Base-by-base conservation (phyloP, 2,797 vertebrate species). In the Coranthus polyacanthus region DNA sequence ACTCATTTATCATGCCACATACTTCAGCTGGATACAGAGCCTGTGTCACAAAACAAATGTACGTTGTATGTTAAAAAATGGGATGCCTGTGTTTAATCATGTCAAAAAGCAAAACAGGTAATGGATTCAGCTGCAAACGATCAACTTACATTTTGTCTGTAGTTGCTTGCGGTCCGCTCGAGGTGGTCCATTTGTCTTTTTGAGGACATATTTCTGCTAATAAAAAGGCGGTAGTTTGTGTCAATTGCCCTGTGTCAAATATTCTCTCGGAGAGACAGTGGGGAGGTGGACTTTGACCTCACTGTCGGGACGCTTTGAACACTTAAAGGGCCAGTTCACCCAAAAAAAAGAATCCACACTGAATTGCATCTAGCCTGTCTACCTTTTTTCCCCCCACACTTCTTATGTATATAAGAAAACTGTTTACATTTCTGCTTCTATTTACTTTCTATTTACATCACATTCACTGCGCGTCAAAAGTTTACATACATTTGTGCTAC, bases 81-180 rank as follows among this genome's bases (percentile, higher is more conserved):
- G 7, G 16, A 44, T 34, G 20, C 39, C 4, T 12, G 16, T 2
- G 34, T 21, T 9, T 21, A 2, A 42, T 12, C 5, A 5, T 12
- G 10, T 22, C 2, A 34, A 37, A 12, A 50, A 21, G 15, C 39
- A 42, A 0, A 26, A 43, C 5, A 54, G 3, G 20, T 13, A 29
- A 52, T 3, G 20, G 2, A 37, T 24, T 20, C 0, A 57, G 4
- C 5, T 3, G 18, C 6, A 44, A 62, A 51, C 20, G 2, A 52
- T 26, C 6, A 39, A 92, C 96, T 92, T 74, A 98, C 96, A 93
- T 94, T 93, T 68, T 95, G 95, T 70, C 97, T 94, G 86, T 88
- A 83, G 81, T 95, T 95, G 79, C 74, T 92, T 18, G 95, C 94
- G 8, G 97, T 99, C 90, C 94, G 96, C 78, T 96, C 94, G 29